Evolutionary conservation across 2,797 vertebrate genomes (phyloP).

Genomic region (Dendrocincla tyrannina): DNA sequence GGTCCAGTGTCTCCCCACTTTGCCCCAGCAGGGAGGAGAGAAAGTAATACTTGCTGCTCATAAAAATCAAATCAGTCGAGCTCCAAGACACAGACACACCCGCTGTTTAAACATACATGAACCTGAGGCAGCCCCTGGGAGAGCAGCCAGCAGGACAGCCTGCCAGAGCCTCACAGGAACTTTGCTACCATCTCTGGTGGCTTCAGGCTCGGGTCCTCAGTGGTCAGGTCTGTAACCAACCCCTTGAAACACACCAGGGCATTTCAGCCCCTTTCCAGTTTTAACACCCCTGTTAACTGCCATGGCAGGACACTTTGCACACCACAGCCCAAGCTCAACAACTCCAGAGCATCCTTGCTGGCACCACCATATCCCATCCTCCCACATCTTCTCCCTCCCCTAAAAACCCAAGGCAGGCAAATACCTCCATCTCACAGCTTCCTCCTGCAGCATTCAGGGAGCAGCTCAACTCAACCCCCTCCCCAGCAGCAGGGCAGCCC

Average conservation of each 20-base stretch:
- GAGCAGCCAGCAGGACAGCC: neutral
- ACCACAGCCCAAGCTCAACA: neutral
- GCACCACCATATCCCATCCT: neutral
- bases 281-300: neutral
- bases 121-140: neutral
- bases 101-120: neutral
- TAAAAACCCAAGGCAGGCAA: neutral
- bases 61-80: neutral
- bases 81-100: neutral
- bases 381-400: neutral
- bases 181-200: neutral
- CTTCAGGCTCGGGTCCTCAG: neutral
- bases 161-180: neutral
- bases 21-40: neutral
- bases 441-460: neutral
- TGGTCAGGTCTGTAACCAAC: neutral
- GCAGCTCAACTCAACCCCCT: neutral
- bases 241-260: neutral
- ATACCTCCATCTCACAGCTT: neutral
- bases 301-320: neutral
- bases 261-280: neutral
- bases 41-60: neutral
- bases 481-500: neutral
- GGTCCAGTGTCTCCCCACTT: rapidly evolving
- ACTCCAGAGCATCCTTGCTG: neutral